phyloP scores from a whole-genome alignment of 2,888 invertebrate genomes.

The Ganaspis brasiliensis region DNA sequence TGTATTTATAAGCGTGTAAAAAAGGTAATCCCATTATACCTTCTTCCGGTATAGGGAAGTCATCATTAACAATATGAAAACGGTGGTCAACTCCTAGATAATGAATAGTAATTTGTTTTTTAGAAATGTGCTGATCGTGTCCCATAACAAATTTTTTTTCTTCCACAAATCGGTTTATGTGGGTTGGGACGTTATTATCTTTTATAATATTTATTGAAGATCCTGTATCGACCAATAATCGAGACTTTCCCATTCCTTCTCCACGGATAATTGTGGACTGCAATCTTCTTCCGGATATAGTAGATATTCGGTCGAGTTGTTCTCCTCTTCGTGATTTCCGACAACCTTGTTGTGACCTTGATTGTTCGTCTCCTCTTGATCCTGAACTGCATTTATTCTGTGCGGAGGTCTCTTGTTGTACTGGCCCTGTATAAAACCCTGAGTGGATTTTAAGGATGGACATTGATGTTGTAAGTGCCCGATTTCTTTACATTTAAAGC shows the following conservation, averaged over 20 bases:
- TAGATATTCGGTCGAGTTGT: background rate
- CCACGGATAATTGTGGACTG: background rate
- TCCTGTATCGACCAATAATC: slow-evolving; percentile 2
- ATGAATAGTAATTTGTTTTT: background rate
- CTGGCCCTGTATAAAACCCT: background rate
- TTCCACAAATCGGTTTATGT: background rate
- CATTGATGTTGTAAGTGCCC: background rate
- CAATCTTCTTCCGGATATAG: slow-evolving; percentile 7
- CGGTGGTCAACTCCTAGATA: background rate
- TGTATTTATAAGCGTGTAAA: background rate
- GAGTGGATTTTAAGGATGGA: background rate
- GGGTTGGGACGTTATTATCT: background rate
- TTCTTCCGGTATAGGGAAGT: background rate
- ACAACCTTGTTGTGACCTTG: background rate
- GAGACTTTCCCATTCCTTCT: background rate
- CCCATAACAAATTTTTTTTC: background rate
- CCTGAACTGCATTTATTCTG: background rate
- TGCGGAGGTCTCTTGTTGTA: background rate
- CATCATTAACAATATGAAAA: background rate
- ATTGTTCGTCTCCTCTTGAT: background rate
- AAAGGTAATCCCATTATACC: background rate
- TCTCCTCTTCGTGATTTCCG: background rate
- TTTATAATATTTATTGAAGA: slow-evolving; percentile 4
- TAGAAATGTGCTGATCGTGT: background rate
- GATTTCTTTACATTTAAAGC: background rate